Evolutionary conservation across 37 sponge, comb jelly and placozoan genomes (phyloP).

Genomic region (Halisarca cf. caerulea): DNA sequence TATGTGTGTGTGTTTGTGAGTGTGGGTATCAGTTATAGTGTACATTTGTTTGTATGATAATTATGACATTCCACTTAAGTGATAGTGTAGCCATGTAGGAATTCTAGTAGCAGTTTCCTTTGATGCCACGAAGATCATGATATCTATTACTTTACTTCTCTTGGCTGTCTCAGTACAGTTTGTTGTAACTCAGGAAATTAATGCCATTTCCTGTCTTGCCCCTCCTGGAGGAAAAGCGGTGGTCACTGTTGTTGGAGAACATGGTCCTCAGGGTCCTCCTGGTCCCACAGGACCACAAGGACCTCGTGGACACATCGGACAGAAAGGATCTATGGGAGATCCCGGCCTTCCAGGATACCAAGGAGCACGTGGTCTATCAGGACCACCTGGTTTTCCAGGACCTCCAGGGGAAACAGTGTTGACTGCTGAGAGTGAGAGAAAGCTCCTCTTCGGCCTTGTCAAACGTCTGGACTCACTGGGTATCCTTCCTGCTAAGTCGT

Average conservation of each 20-base stretch:
- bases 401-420: neutral
- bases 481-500: neutral
- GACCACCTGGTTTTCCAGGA: neutral
- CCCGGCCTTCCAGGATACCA: too few species aligned
- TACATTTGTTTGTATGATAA: too few species aligned
- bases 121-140: too few species aligned
- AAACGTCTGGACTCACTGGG: neutral
- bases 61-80: too few species aligned
- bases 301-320: neutral
- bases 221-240: neutral
- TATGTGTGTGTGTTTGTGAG: too few species aligned
- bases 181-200: neutral
- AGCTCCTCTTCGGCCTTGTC: neutral
- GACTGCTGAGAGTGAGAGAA: neutral
- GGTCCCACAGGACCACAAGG: neutral
- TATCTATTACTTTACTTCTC: too few species aligned
- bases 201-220: neutral
- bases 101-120: too few species aligned
- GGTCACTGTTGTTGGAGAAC: neutral
- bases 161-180: too few species aligned
- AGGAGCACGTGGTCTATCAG: neutral
- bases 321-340: neutral
- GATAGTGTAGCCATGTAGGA: too few species aligned
- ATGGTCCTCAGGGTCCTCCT: neutral
- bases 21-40: too few species aligned